phyloP scores from a whole-genome alignment of 2,888 invertebrate species.

The Isoperla grammatica region DNA sequence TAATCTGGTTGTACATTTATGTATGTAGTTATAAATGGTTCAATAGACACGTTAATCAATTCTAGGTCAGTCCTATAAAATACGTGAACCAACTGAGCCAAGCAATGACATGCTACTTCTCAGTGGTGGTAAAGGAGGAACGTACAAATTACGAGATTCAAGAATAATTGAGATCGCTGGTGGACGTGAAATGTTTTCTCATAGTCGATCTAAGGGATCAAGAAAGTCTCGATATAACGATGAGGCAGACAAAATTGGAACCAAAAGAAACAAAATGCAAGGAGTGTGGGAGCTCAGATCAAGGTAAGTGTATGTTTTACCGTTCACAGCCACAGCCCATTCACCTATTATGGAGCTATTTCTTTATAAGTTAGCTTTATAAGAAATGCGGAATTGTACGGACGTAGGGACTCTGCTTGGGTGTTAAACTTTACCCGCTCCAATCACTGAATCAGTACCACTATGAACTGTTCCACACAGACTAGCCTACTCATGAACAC shows the following conservation, averaged over 20 bases:
- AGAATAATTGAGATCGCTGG: constrained; percentile 74
- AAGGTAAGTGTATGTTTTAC: constrained; percentile 18
- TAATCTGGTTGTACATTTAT: no score
- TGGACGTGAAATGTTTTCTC: constrained; percentile 76
- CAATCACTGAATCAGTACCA: no score
- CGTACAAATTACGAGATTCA: constrained; percentile 66
- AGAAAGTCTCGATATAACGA: constrained; percentile 59
- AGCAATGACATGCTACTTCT: constrained; percentile 20
- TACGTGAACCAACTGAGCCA: constrained; percentile 11
- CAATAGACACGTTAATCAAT: no score
- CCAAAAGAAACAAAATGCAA: constrained; percentile 43
- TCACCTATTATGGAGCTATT: no score
- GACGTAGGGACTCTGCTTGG: no score
- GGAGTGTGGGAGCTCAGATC: constrained; percentile 24
- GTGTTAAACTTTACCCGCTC: no score
- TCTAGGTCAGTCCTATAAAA: constrained; percentile 11
- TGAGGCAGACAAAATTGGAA: constrained; percentile 41
- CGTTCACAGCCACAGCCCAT: no score
- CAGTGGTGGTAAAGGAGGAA: constrained; percentile 27
- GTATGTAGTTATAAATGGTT: no score
- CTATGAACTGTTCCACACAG: no score
- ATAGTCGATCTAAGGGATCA: constrained; percentile 72
- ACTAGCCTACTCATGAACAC: no score
- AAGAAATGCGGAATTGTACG: no score
- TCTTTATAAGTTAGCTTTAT: no score